phyloP scores from a whole-genome alignment of 2,888 invertebrate genomes.

The Troilus luridus region DNA sequence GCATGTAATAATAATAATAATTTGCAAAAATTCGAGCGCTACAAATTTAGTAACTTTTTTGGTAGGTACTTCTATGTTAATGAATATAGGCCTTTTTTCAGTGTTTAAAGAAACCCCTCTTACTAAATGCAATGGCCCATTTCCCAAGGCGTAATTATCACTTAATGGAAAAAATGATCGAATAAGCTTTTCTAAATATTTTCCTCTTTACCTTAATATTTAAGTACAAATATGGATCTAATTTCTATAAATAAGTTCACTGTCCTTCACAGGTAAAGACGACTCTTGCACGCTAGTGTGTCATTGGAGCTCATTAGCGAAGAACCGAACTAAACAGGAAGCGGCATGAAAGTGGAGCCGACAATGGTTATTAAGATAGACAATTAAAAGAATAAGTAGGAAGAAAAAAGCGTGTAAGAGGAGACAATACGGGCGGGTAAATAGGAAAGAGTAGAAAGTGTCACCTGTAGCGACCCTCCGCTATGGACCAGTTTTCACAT shows the following conservation, averaged over 20 bases:
- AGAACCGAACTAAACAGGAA: constrained; percentile 15
- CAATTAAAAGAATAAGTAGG: constrained; percentile 30
- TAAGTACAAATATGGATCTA: background rate
- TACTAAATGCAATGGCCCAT: no score
- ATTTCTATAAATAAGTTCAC: background rate
- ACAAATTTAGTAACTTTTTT: no score
- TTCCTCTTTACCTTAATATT: no score
- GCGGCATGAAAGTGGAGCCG: background rate
- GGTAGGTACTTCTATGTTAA: no score
- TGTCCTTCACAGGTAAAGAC: background rate
- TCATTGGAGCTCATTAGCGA: constrained; percentile 1
- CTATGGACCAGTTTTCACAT: constrained; percentile 27
- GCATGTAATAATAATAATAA: no score
- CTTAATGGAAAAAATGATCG: no score
- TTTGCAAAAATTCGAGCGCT: no score
- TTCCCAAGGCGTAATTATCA: no score
- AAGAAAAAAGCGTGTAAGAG: constrained; percentile 41
- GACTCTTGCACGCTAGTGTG: background rate
- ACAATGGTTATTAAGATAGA: constrained; percentile 35
- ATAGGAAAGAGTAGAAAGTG: constrained; percentile 31
- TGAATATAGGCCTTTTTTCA: no score
- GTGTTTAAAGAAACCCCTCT: no score
- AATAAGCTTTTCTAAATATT: no score
- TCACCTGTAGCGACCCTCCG: background rate
- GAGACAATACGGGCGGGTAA: constrained; percentile 24